Evolutionary conservation across 2,113 vertebrate genomes (phyloP).

Genomic region (Microtus montanus): DNA sequence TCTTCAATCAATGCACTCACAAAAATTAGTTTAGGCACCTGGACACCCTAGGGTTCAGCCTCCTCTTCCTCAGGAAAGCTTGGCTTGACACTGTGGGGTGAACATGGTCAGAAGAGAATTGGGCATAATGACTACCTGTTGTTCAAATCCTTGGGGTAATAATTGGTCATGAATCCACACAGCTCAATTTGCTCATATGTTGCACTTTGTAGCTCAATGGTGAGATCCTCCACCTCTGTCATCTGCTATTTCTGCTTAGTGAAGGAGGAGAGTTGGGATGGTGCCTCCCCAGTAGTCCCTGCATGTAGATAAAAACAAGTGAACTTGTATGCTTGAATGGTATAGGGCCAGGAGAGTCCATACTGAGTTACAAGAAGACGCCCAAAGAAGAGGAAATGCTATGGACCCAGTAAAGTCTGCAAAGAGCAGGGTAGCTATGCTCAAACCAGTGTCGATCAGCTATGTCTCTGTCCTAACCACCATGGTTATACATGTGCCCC

Average conservation of each 20-base stretch:
- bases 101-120: not conserved
- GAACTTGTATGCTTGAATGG: not conserved
- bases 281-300: not conserved
- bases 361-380: not conserved
- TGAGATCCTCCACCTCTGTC: not conserved
- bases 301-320: not conserved
- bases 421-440: not conserved
- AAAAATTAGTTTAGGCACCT: not conserved
- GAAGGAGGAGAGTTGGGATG: not conserved
- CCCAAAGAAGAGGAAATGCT: not conserved
- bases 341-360: not conserved
- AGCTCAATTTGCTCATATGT: conserved; percentile 82
- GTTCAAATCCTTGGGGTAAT: conserved; percentile 93
- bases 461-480: too few relatives aligned
- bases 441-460: not conserved
- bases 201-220: not conserved
- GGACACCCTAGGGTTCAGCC: not conserved
- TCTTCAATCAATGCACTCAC: not conserved
- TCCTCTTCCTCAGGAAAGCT: not conserved
- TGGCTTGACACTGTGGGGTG: not conserved
- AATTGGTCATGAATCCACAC: conserved; percentile 90
- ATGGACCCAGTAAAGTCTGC: not conserved
- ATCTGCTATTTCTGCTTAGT: not conserved
- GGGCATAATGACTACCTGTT: conserved; percentile 88
- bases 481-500: not conserved